Evolutionary conservation across 1,140 invertebrate genomes (phyloP).

Genomic region (Aethina tumida): DNA sequence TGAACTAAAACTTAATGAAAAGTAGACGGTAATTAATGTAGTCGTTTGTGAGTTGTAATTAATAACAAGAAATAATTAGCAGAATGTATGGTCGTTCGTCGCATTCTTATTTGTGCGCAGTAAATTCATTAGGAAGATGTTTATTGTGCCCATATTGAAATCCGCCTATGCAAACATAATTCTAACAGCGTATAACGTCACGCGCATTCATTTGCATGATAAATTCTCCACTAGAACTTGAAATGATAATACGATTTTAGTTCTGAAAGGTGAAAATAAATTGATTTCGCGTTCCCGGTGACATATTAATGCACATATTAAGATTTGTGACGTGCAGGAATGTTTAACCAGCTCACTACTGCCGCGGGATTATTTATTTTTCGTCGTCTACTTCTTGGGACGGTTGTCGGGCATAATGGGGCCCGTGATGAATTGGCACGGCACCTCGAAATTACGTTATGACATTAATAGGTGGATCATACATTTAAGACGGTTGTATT

Average conservation of each 20-base stretch:
- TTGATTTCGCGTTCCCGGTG: conserved; percentile 35
- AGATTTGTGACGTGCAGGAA: conserved; percentile 29
- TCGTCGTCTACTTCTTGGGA: conserved; percentile 14
- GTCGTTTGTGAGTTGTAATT: too few species aligned
- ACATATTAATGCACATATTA: conserved; percentile 37
- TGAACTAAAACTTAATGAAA: too few species aligned
- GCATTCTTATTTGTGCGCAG: conserved; percentile 6
- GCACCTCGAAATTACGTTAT: conserved; percentile 24
- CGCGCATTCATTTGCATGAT: conserved; percentile 33
- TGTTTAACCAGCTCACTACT: conserved; percentile 21
- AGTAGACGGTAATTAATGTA: too few species aligned
- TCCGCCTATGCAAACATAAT: conserved; percentile 12
- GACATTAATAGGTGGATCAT: conserved; percentile 26
- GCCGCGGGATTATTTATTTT: conserved; percentile 17
- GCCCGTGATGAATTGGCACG: conserved; percentile 22
- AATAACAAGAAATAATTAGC: too few species aligned
- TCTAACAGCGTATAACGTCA: conserved; percentile 16
- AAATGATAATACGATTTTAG: conserved; percentile 33
- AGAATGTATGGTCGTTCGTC: too few species aligned
- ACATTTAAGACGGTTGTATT: conserved; percentile 17
- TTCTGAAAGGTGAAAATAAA: conserved; percentile 34
- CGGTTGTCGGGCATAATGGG: conserved; percentile 19
- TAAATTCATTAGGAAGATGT: conserved; percentile 19
- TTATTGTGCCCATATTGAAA: conserved; percentile 16
- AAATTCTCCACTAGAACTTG: conserved; percentile 29